Evolutionary conservation across 2,113 vertebrate genomes (phyloP), one percentile per base, ranked within the genome.

Genomic region (Abramis brama): DNA sequence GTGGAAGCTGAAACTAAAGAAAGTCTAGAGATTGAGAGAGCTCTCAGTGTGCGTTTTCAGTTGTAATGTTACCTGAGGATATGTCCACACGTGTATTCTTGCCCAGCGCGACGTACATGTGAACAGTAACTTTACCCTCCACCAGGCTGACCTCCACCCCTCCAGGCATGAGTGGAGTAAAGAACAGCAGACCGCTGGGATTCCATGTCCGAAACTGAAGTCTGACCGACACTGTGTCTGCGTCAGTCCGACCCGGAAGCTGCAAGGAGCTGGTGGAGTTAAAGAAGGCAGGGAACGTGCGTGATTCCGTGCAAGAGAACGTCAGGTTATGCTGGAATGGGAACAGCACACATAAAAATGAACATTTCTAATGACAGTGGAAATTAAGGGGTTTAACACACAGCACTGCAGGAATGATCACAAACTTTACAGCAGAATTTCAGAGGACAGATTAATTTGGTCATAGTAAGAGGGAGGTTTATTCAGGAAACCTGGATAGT

Each of bases 171-270:
- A 99, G 94, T 0, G 90, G 91, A 2, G 96, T 97, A 92, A 97
- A 97, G 79, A 98, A 93, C 85, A 99, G 95, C 83, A 99, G 94
- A 13, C 98, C 97, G 2, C 79, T 97, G 85, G 97, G 96, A 80
- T 98, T 99, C 98, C 98, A 99, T 0, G 97, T 99, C 74, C 98
- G 95, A 92, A 99, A 99, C 36, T 96, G 95, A 90, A 99, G 95
- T 86, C 93, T 98, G 90, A 99, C 94, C 0, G 97, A 96, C 85
- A 99, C 95, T 0, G 97, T 87, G 89, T 99, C 97, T 12, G 96
- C 96, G 84, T 94, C 92, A 0, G 88, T 92, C 82, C 96, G 96
- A 17, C 98, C 98, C 0, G 96, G 95, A 25, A 99, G 94, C 87
- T 94, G 96, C 91, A 99, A 92, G 86, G 96, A 98, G 91, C 97